Evolutionary conservation across 1,140 invertebrate genomes (phyloP), one percentile per base, ranked within the genome.

Genomic region (Sipha flava): DNA sequence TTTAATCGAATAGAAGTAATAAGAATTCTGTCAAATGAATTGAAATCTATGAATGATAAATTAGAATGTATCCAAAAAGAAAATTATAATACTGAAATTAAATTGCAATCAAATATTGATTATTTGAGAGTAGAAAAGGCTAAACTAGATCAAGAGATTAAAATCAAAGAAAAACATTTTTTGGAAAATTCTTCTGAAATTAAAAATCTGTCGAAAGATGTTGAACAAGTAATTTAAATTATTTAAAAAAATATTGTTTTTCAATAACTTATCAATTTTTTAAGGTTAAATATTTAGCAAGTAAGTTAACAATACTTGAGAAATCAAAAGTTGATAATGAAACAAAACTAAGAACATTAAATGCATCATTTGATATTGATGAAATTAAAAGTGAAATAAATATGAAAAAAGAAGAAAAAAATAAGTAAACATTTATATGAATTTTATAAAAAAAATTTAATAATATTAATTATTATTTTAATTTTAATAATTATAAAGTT

Each of bases 381-480:
- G 85, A 87, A 54, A 83, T 85, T 79, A 87, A 88, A 82, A 84
- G 86, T 77, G 83, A 88, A 81, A 88, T 90, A 45, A 85, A 86
- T 79, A 82, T 84, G 26, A 86, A 87, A 26, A 80, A 82, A 34
- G 49, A 75, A 5, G 81, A 83, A 66, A 82, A 81, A 79, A 54
- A 83, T 34, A 54, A 75, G 80, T 81, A 77, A 66, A 43, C 26
- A 73, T n/a, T n/a, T 57, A 31, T 23, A 21, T 31, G 23, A 1
- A 59, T 73, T 73, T 54, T 21, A 47, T 23, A 14, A 62, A 57
- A 7, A 29, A 79, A 10, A 1, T 14, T 4, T 3, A 40, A 23
- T 59, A 29, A n/a, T 77, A n/a, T 77, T 62, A 59, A 34, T 14
- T 62, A 16, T 23, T 75, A 23, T 54, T 64, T 10, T 18, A 3